Base-by-base conservation (phyloP, 2,797 vertebrate species). In the Arctocebus calabarensis region DNA sequence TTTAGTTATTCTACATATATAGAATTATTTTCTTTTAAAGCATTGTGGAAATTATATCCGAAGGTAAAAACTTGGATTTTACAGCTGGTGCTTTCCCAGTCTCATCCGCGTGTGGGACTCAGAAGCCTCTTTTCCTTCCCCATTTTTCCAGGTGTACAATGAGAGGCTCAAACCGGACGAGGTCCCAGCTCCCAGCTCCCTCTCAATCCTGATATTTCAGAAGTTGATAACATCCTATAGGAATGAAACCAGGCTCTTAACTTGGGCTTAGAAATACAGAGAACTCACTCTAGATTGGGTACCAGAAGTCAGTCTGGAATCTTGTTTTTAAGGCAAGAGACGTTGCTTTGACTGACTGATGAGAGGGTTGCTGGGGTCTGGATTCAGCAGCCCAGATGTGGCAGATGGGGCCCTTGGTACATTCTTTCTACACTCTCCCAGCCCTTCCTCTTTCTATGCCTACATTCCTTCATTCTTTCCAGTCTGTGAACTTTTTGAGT, bases 311-410 rank as follows among this genome's bases (percentile, higher is more conserved):
- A 34, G 2, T 82, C 77, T 78, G 55, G 40, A 74, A 37, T 40
- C 52, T 88, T 73, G 34, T 20, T 87, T 92, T 84, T 52, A 88
- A 77, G 22, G 14, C 70, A 8, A 23, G 75, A 37, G 52, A 55
- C 23, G 40, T 11, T 10, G 16, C 37, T 70, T 16, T 61, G 55
- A 27, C 55, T 37, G 61, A 7, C 78, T 14, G 43, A 0, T 8
- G 19, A 61, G 1, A 34, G 66, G 3, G 68, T n/a, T 78, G 0
- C 64, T 10, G 6, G 37, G 55, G 37, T 62, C 20, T 62, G 45
- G 48, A 13, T 29, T 16, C 48, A 59, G 5, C 23, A 22, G 74
- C 2, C 6, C 27, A 22, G n/a, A 4, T 3, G 27, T 75, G 74
- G n/a, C 45, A 59, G 71, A 4, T 5, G 37, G 40, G 75, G 17